Percentiles rank a stretch among this genome's conserved stretches.
Evolutionary conservation across 2,888 invertebrate species (phyloP).

Genomic region (Myopa testacea): DNA sequence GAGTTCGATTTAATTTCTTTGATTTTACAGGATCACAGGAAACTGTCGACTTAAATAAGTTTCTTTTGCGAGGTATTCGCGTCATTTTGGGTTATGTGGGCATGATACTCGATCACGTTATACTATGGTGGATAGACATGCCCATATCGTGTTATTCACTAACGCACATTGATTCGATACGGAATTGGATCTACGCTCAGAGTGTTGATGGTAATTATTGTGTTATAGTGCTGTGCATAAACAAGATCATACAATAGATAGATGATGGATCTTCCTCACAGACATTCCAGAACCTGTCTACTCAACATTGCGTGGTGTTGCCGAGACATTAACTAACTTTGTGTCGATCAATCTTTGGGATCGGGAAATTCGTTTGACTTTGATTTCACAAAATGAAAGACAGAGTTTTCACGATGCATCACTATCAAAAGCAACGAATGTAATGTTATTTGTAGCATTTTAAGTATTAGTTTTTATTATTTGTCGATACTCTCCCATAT

Average conservation of each 20-base stretch:
- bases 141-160: conserved; percentile 74
- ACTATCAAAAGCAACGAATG: neutral
- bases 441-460: neutral
- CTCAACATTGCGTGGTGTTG: conserved; percentile 79
- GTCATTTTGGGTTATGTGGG: conserved; percentile 84
- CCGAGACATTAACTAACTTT: conserved; percentile 82
- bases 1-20: neutral
- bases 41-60: conserved; percentile 56
- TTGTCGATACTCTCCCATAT: conserved; percentile 47
- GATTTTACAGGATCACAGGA: conserved; percentile 39
- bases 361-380: conserved; percentile 70
- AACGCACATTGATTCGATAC: conserved; percentile 61
- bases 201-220: conserved; percentile 54
- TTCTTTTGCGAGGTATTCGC: conserved; percentile 62
- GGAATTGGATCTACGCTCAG: conserved; percentile 60
- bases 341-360: conserved; percentile 87
- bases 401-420: conserved; percentile 51
- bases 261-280: conserved; percentile 56
- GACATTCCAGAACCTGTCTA: conserved; percentile 77
- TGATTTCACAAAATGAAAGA: conserved; percentile 56
- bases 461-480: neutral
- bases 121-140: conserved; percentile 86
- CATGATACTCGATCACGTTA: conserved; percentile 81
- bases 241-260: neutral
- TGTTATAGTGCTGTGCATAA: neutral